Base-by-base conservation (phyloP, 2,888 invertebrate species). In the Eupithecia pulchellata region DNA sequence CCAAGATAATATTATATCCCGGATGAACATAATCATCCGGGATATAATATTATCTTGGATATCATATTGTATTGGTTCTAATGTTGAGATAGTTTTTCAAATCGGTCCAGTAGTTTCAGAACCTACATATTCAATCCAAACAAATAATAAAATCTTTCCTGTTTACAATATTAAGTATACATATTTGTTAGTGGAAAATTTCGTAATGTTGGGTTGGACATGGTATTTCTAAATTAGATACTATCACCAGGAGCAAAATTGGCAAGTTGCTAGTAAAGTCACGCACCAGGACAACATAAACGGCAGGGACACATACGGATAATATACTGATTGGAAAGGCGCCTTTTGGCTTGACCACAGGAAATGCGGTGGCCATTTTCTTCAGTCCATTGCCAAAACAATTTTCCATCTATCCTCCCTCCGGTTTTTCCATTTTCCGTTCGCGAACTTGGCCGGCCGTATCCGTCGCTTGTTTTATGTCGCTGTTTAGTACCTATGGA, bases 371-470 rank as follows among this genome's bases (percentile, higher is more conserved):
- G 79, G 84, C 85, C 92, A 93, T 93, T 93, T 94, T 92, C 93
- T 91, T 92, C 87, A 93, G 92, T 91, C 91, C 91, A 89, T 84
- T 85, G 91, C 91, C 91, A 91, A 91, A 90, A 91, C 89, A 89
- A 91, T 90, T 92, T 91, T 90, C 89, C 88, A 88, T 89, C 89
- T 89, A 88, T 89, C 87, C 82, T 82, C 82, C 80, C 85, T 84
- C 85, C 84, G 87, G 86, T 87, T 89, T 89, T 89, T 86, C 90
- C 86, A 88, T 90, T 91, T 89, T 89, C 88, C 87, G 87, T 86
- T 86, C 87, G 86, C 84, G 85, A 89, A 89, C 87, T 89, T 89
- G 89, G 89, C 89, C 82, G 79, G 82, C 75, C 80, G 76, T 79
- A 65, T 78, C 78, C 73, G 79, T 76, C 79, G 82, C 81, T 79